Evolutionary conservation across 2,888 invertebrate species (phyloP), one percentile per base, ranked within the genome.

Genomic region (Mythimna ferrago): DNA sequence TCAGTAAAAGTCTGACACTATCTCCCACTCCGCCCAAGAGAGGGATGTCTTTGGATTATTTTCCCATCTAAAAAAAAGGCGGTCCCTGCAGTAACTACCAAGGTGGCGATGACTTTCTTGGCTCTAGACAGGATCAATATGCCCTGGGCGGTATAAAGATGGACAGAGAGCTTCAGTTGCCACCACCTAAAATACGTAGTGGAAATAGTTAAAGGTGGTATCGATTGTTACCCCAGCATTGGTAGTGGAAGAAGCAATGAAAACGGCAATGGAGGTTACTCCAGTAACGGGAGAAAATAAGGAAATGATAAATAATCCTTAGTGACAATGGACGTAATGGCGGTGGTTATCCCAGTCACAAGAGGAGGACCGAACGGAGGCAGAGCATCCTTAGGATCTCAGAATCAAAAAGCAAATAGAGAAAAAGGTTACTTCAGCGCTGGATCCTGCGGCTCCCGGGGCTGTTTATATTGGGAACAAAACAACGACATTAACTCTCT

Each of bases 351-450:
- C 38, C 1, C 7, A 38, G 38, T 38, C 38, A 38, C 38, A 9
- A 38, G 90, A 56, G 85, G 90, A 10, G 63, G 89, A 6, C 84
- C 83, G 41, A 87, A 86, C 14, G 85, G 88, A 73, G 80, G 82
- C 11, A 83, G 85, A 62, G 89, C 89, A 48, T 86, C 85, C 38
- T 79, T 88, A 11, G 85, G 87, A 41, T 82, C 84, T 67, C 86
- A 86, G 66, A 76, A 71, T 48, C 73, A 81, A 35, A 81, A 80
- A 19, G 74, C 74, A 9, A 87, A 88, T 54, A 90, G 89, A 7
- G 88, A 90, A 35, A 91, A 94, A 35, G 95, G 95, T 0, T 95
- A 95, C 72, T 93, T 95, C 1, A 93, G 93, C 38, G 95, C 96
- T 58, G 94, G 93, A 11, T 95, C 96, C 1, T 90, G 86, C 68